Conservation (phyloP, 2,113 vertebrate genomes). For the Melanostigma gelatinosum region DNA sequence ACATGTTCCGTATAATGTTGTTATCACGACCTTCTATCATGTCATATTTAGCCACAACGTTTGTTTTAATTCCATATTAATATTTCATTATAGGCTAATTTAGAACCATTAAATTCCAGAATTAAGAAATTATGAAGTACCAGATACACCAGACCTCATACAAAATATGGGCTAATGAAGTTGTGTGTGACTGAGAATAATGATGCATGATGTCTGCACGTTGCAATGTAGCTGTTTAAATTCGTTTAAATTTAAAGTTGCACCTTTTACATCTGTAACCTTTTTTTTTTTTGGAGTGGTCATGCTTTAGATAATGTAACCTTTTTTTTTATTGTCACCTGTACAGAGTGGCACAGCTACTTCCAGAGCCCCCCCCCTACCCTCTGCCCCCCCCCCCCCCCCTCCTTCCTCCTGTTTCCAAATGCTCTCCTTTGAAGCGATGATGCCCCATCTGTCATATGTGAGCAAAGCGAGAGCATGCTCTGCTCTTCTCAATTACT, state of each 20-base stretch:
- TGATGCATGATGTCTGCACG: conserved; percentile 13
- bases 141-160: neutral
- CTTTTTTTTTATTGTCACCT: conserved; percentile 66
- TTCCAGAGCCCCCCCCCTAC: conserved; percentile 67
- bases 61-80: neutral
- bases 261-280: neutral
- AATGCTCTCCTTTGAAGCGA: conserved; percentile 98
- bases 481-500: conserved; percentile 97
- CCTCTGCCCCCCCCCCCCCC: conserved; percentile 74
- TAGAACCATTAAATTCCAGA: neutral
- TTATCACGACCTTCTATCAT: conserved; percentile 1
- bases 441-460: conserved; percentile 99
- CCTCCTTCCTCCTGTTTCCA: conserved; percentile 89
- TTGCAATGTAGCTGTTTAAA: neutral
- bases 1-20: neutral
- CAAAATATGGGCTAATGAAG: neutral
- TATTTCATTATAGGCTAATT: neutral
- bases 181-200: conserved; percentile 31
- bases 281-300: neutral
- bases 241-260: conserved; percentile 8
- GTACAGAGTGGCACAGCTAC: conserved; percentile 67
- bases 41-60: neutral
- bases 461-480: conserved; percentile 94
- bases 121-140: neutral
- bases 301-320: conserved; percentile 1